A percentile compares a stretch with the other conserved stretches of the same genome.
Conservation (phyloP, 2,797 vertebrate genomes). For the Heterohyrax brucei region DNA sequence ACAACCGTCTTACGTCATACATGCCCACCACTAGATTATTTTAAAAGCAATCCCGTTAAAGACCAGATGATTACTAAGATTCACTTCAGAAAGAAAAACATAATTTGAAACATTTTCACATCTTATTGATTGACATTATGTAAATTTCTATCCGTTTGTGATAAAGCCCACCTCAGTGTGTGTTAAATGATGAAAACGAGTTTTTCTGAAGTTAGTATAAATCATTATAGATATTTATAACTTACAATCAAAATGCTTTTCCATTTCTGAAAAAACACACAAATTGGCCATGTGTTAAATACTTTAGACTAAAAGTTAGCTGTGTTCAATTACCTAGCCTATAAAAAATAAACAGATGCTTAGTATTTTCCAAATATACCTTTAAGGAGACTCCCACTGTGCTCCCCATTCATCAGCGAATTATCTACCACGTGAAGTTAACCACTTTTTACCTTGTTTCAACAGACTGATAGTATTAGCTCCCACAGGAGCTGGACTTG, state of each 20-base stretch:
- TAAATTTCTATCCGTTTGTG: neutral
- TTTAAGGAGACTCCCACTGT: neutral
- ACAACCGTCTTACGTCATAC: neutral
- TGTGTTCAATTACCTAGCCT: neutral
- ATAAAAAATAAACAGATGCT: neutral
- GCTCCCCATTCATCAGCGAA: neutral
- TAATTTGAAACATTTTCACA: neutral
- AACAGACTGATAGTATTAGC: neutral
- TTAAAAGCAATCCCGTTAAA: neutral
- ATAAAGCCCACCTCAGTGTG: neutral
- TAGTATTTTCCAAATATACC: conserved; percentile 32
- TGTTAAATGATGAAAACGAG: conserved; percentile 40
- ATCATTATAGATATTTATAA: neutral
- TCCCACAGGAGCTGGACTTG: neutral
- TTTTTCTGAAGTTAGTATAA: neutral
- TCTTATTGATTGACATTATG: neutral
- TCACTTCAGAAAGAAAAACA: conserved; percentile 52
- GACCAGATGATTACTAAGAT: neutral
- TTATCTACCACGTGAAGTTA: neutral
- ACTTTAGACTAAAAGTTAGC: neutral
- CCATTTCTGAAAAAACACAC: neutral
- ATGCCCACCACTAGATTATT: neutral
- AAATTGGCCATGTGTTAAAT: conserved; percentile 37
- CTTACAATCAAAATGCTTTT: conserved; percentile 30
- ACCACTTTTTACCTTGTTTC: neutral